Percentiles rank a stretch among this genome's conserved stretches.
phyloP scores from a whole-genome alignment of 2,888 invertebrate genomes.

The Cenopis cana region DNA sequence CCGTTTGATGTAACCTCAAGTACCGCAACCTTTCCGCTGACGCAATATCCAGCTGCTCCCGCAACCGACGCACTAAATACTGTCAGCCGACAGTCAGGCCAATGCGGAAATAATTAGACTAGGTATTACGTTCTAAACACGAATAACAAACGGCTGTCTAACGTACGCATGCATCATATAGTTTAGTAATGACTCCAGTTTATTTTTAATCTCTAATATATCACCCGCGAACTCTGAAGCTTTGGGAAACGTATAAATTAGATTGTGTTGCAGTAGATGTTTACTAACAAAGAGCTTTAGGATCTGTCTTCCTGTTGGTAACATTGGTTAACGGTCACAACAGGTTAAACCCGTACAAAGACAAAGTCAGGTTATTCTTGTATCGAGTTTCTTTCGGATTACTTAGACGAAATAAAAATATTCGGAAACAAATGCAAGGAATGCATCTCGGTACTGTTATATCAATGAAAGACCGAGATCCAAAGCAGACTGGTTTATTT shows the following conservation, averaged over 20 bases:
- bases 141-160: constrained; percentile 41
- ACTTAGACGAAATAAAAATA: background rate
- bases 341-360: constrained; percentile 28
- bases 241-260: constrained; percentile 38
- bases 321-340: constrained; percentile 38
- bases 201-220: constrained; percentile 43
- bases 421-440: constrained; percentile 9
- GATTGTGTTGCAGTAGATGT: constrained; percentile 32
- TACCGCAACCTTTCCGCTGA: constrained; percentile 80
- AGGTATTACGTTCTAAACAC: constrained; percentile 57
- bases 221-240: constrained; percentile 42
- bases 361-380: background rate
- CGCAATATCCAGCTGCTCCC: constrained; percentile 71
- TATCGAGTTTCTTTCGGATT: constrained; percentile 11
- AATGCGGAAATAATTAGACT: constrained; percentile 75
- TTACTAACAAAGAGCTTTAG: constrained; percentile 41
- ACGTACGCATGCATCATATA: constrained; percentile 39
- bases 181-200: constrained; percentile 38
- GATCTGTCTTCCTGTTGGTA: constrained; percentile 29
- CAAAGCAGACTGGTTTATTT: too few relatives aligned
- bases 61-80: constrained; percentile 63
- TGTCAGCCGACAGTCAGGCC: constrained; percentile 64
- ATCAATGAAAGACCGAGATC: too few relatives aligned
- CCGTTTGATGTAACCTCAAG: constrained; percentile 75
- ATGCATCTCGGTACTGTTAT: too few relatives aligned